These are phyloP conservation scores for Prolemur simus DNA, from an alignment of 2,113 vertebrate genomes.

Conservation along the genomic window DNA sequence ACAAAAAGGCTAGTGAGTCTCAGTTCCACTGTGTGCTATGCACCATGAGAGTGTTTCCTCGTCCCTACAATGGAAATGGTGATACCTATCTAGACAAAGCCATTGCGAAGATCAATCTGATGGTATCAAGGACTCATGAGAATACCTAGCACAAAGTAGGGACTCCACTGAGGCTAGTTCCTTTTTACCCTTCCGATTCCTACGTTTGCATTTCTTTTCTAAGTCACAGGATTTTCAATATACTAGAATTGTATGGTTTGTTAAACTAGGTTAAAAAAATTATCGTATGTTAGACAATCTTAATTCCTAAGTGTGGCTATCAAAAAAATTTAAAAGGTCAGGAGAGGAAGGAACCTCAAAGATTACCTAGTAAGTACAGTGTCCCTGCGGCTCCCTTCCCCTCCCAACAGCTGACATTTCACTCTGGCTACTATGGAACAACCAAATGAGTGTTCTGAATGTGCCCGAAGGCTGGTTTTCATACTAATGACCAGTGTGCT, in stretches of 20 bases:
- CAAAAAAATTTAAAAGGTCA: background rate
- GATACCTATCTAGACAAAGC: background rate
- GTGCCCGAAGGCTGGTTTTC: background rate
- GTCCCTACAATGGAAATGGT: background rate
- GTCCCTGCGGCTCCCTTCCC: background rate
- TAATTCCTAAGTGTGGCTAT: constrained; percentile 22
- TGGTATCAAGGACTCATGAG: background rate
- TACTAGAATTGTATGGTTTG: background rate
- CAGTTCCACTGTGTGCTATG: background rate
- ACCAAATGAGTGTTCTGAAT: background rate
- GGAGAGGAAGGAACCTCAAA: background rate
- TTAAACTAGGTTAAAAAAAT: background rate
- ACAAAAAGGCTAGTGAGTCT: background rate
- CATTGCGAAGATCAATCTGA: background rate
- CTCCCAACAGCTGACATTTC: background rate
- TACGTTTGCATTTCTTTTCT: background rate
- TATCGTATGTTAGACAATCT: background rate
- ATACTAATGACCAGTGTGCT: background rate
- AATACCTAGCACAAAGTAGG: background rate
- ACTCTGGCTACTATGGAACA: background rate
- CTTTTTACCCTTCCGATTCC: background rate
- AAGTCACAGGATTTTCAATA: background rate
- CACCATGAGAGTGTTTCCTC: background rate
- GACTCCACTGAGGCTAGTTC: background rate
- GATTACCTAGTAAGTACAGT: background rate